Conservation (phyloP, 2,888 invertebrate genomes). For the Drosophila pegasa region DNA sequence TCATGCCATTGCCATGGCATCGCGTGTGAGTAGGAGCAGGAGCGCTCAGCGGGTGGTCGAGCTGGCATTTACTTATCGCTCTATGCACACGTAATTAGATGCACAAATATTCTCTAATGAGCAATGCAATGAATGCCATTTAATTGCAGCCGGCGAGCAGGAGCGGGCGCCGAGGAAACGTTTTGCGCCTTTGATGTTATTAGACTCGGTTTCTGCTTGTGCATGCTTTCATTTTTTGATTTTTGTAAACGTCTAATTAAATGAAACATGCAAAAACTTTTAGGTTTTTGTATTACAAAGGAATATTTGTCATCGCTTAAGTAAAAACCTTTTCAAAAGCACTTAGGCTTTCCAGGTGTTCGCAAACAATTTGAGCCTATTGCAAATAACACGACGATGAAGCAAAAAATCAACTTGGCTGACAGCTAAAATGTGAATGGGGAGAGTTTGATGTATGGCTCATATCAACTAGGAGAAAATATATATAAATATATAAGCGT, state of each 20-base stretch:
- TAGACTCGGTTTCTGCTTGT: slow-evolving; percentile 14
- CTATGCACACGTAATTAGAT: slow-evolving; percentile 65
- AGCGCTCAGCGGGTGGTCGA: neutral
- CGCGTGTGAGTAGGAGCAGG: neutral
- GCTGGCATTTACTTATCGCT: slow-evolving; percentile 12
- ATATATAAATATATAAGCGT: neutral
- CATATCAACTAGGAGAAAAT: neutral
- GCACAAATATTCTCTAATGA: slow-evolving; percentile 76
- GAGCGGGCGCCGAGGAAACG: neutral
- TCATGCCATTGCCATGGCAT: slow-evolving; percentile 25
- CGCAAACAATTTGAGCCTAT: neutral
- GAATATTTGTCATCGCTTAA: neutral
- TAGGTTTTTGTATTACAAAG: neutral
- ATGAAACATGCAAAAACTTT: slow-evolving; percentile 32
- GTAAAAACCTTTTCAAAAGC: neutral
- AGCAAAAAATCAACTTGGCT: neutral
- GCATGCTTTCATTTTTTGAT: neutral
- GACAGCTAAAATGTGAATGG: neutral
- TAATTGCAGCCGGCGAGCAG: slow-evolving; percentile 48
- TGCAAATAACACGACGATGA: neutral
- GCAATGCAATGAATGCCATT: slow-evolving; percentile 69
- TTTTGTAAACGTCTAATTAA: slow-evolving; percentile 15
- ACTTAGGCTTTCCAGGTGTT: slow-evolving; percentile 11
- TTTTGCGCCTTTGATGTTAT: slow-evolving; percentile 28
- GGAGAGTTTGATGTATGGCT: neutral